Conservation (phyloP, 2,113 vertebrate species). For the Gambusia holbrooki region DNA sequence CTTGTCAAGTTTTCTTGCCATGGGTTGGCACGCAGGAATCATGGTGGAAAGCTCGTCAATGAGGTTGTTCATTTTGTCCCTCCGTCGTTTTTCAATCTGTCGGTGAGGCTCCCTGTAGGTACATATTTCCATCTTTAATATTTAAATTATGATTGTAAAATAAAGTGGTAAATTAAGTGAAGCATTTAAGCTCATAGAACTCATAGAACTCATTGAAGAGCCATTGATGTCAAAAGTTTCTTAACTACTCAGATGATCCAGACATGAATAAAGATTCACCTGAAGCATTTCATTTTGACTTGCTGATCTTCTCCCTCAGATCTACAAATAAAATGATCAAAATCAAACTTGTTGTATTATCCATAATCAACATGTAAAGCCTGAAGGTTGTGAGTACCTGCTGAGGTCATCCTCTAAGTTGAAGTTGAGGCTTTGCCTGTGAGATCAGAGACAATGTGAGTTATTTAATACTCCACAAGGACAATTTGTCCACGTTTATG, state of each 20-base stretch:
- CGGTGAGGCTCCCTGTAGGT: slow-evolving; percentile 89
- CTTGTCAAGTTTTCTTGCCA: slow-evolving; percentile 90
- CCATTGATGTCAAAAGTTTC: too few relatives aligned
- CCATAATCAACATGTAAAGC: not conserved
- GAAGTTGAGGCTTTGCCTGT: slow-evolving; percentile 45
- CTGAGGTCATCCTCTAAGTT: slow-evolving; percentile 60
- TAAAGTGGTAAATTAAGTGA: too few relatives aligned
- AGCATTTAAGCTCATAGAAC: too few relatives aligned
- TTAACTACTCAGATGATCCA: not conserved
- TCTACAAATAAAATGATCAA: slow-evolving; percentile 38
- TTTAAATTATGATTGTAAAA: too few relatives aligned
- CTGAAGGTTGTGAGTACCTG: slow-evolving; percentile 44
- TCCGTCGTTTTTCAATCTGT: slow-evolving; percentile 91
- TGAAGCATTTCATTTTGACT: slow-evolving; percentile 74
- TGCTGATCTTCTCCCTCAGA: slow-evolving; percentile 72
- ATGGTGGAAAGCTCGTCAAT: slow-evolving; percentile 92
- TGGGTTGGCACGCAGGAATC: slow-evolving; percentile 91
- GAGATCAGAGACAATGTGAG: not conserved
- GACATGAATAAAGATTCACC: slow-evolving; percentile 44
- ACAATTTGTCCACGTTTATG: not conserved
- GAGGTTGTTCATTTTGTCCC: slow-evolving; percentile 96
- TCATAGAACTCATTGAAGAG: too few relatives aligned
- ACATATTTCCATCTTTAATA: not conserved
- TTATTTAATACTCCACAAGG: not conserved
- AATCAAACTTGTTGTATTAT: not conserved